These are phyloP conservation scores for Podarcis muralis DNA, from an alignment of 2,113 vertebrate species.

Conservation along the genomic window DNA sequence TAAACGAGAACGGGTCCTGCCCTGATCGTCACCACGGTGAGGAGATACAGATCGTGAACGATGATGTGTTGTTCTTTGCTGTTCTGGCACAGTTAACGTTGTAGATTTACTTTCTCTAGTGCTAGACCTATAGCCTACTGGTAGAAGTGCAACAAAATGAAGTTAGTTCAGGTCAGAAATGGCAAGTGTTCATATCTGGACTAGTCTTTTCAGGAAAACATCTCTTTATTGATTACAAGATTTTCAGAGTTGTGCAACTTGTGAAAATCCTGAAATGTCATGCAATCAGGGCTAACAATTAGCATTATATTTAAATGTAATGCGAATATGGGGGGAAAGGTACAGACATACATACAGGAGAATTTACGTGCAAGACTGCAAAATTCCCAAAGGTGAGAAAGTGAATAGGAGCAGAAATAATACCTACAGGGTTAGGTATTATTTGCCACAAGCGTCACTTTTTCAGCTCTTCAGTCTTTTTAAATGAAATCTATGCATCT, in stretches of 20 bases:
- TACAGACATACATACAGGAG: slow-evolving; percentile 12
- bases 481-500: slow-evolving; percentile 9
- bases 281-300: slow-evolving; percentile 55
- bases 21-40: slow-evolving; percentile 91
- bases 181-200: slow-evolving; percentile 7
- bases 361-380: neutral
- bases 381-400: slow-evolving; percentile 1
- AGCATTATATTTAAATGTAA: slow-evolving; percentile 44
- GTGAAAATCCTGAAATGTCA: slow-evolving; percentile 23
- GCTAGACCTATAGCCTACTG: slow-evolving; percentile 89
- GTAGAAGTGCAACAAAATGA: slow-evolving; percentile 69
- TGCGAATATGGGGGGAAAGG: slow-evolving; percentile 16
- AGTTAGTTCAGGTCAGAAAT: slow-evolving; percentile 41
- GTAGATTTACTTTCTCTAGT: slow-evolving; percentile 87
- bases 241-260: slow-evolving; percentile 29
- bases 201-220: slow-evolving; percentile 25
- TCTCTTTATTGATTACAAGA: neutral
- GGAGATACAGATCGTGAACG: slow-evolving; percentile 97
- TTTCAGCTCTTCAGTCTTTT: slow-evolving; percentile 21
- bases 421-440: slow-evolving; percentile 6
- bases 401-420: slow-evolving; percentile 23
- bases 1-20: slow-evolving; percentile 91
- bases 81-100: slow-evolving; percentile 92
- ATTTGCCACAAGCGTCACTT: slow-evolving; percentile 12
- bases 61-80: slow-evolving; percentile 89